Evolutionary conservation across 2,797 vertebrate species (phyloP).

Genomic region (Poecile montanus): DNA sequence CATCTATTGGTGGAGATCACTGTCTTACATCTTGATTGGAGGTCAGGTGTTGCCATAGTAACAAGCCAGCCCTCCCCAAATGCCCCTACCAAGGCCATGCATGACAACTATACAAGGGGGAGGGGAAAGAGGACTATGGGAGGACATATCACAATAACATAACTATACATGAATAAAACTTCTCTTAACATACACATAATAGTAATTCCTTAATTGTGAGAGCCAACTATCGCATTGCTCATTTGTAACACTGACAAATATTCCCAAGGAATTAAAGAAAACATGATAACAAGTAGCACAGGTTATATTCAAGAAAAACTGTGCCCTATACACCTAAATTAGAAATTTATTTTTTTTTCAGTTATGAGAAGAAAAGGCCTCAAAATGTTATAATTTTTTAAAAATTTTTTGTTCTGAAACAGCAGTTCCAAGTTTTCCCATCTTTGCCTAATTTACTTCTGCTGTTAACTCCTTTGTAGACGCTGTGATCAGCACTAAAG

Average conservation of each 20-base stretch:
- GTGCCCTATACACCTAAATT: background rate
- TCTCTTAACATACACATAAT: too few relatives aligned
- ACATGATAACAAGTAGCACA: background rate
- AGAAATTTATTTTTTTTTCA: background rate
- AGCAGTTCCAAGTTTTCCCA: background rate
- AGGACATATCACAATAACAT: too few relatives aligned
- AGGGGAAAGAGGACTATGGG: too few relatives aligned
- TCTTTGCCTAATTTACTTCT: background rate
- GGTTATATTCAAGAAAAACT: background rate
- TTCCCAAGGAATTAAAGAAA: background rate
- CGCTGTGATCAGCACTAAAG: background rate
- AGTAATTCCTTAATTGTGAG: too few relatives aligned
- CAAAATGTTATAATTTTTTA: background rate
- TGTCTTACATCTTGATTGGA: too few relatives aligned
- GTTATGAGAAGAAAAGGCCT: background rate
- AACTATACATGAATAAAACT: too few relatives aligned
- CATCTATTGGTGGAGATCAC: too few relatives aligned
- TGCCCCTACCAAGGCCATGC: too few relatives aligned
- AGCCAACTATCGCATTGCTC: too few relatives aligned
- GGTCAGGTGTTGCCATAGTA: too few relatives aligned
- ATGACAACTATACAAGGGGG: too few relatives aligned
- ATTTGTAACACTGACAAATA: background rate
- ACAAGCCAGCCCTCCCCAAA: too few relatives aligned
- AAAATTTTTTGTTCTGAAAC: background rate
- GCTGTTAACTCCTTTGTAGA: background rate